Conservation (phyloP, 2,888 invertebrate species). For the Mesorhabditis belari region DNA sequence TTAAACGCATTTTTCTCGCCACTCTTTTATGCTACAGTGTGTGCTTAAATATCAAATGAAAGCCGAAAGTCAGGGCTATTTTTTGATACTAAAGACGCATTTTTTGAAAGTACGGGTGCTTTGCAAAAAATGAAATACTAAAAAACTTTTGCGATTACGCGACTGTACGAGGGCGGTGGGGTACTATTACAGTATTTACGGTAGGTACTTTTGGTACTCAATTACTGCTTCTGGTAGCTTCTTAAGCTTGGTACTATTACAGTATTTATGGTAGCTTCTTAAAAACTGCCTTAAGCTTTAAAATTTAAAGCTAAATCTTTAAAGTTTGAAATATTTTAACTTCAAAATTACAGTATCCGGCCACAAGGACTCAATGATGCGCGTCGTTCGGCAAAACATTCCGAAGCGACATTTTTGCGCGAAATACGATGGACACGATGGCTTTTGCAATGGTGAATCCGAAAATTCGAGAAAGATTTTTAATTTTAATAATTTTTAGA, state of each 20-base stretch:
- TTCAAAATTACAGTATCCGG: constrained; percentile 9
- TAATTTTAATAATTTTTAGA: constrained; percentile 5
- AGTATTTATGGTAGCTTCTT: no score
- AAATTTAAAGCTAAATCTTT: neutral
- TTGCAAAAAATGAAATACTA: no score
- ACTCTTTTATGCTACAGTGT: no score
- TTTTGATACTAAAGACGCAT: no score
- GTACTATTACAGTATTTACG: no score
- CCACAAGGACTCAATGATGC: constrained; percentile 44
- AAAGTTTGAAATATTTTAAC: neutral
- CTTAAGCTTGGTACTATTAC: neutral
- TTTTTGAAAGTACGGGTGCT: no score
- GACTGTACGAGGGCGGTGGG: no score
- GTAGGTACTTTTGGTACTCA: no score
- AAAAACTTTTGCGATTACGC: no score
- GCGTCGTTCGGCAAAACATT: constrained; percentile 52
- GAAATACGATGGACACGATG: constrained; percentile 56
- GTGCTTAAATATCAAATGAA: no score
- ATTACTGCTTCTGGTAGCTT: neutral
- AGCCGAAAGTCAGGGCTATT: no score
- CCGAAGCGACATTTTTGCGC: constrained; percentile 55
- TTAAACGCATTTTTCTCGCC: no score
- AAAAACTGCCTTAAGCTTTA: neutral
- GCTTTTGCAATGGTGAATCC: constrained; percentile 55
- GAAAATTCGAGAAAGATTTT: neutral